Base-by-base conservation (phyloP, 2,113 vertebrate genomes). In the Ailuropoda melanoleuca region DNA sequence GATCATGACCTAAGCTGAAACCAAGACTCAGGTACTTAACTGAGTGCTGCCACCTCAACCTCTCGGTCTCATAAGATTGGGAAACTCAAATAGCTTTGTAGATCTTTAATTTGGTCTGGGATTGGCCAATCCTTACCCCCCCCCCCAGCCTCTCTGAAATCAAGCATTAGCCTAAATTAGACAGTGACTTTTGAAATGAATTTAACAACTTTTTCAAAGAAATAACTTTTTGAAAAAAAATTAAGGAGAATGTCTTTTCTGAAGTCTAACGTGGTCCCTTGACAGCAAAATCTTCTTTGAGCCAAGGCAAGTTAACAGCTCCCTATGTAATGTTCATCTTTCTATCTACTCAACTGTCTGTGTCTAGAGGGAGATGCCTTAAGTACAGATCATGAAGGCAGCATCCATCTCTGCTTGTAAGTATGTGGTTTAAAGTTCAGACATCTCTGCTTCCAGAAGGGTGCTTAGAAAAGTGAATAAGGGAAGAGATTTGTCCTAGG, bases 151-250 rank as follows among this genome's bases (percentile, higher is more conserved):
- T 96, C 37, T 88, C 23, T 88, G 39, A 91, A 94, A 88, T 88
- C 37, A 70, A 97, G 7, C 43, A 55, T 26, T 66, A 72, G 55
- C 37, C 37, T 93, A 53, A 46, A 89, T 74, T 82, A 87, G 48
- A 31, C 89, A 48, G 24, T n/a, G 34, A 96, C 74, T 77, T 94
- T 83, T 74, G 19, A 90, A 88, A 74, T 90, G 84, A 66, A 74
- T 43, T 60, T 53, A 87, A 53, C 74, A 75, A 53, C 4, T 23
- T 77, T 85, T 72, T 37, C 4, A 39, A 17, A 90, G 53, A 70
- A 39, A 29, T 68, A 39, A 37, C 3, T 66, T 46, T 84, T 66
- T 31, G 53, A 88, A 66, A 39, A 89, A 60, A 86, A 96, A 89
- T 93, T 37, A 68, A 89, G 53, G 37, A 82, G 19, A 64, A 55